Evolutionary conservation across 1,140 invertebrate genomes (phyloP).

Genomic region (Cecropterus lyciades): DNA sequence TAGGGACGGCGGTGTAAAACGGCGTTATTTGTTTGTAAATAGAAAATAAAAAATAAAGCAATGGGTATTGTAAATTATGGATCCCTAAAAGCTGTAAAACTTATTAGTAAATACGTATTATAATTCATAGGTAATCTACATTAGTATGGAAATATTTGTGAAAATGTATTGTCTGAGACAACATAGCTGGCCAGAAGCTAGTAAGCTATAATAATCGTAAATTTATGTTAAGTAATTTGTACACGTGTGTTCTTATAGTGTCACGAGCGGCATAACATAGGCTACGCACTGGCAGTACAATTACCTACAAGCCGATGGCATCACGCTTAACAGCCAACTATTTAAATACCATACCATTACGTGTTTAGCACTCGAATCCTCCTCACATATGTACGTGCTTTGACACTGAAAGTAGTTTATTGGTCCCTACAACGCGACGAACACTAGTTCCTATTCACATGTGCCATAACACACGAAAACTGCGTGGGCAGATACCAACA

Average conservation of each 20-base stretch:
- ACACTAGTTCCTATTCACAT: slow-evolving; percentile 26
- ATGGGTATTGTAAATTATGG: too few relatives aligned
- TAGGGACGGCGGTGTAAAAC: too few relatives aligned
- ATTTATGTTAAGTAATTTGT: slow-evolving; percentile 10
- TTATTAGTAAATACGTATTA: too few relatives aligned
- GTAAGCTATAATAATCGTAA: neutral
- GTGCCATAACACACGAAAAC: too few relatives aligned
- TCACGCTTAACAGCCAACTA: slow-evolving; percentile 42
- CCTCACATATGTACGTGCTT: slow-evolving; percentile 63
- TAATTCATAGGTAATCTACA: too few relatives aligned
- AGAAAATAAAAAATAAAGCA: too few relatives aligned
- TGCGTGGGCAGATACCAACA: too few relatives aligned
- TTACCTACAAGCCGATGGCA: slow-evolving; percentile 37
- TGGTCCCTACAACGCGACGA: slow-evolving; percentile 50
- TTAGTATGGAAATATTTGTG: too few relatives aligned
- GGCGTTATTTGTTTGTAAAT: too few relatives aligned
- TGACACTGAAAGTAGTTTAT: slow-evolving; percentile 69
- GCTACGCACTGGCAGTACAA: slow-evolving; percentile 45
- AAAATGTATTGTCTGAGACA: too few relatives aligned
- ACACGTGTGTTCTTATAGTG: slow-evolving; percentile 10
- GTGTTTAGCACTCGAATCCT: slow-evolving; percentile 62
- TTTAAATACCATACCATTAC: slow-evolving; percentile 67
- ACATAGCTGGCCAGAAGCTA: neutral
- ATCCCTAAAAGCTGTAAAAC: too few relatives aligned
- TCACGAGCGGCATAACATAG: slow-evolving; percentile 34